phyloP scores from a whole-genome alignment of 2,113 vertebrate genomes.

The Burhinus bistriatus region DNA sequence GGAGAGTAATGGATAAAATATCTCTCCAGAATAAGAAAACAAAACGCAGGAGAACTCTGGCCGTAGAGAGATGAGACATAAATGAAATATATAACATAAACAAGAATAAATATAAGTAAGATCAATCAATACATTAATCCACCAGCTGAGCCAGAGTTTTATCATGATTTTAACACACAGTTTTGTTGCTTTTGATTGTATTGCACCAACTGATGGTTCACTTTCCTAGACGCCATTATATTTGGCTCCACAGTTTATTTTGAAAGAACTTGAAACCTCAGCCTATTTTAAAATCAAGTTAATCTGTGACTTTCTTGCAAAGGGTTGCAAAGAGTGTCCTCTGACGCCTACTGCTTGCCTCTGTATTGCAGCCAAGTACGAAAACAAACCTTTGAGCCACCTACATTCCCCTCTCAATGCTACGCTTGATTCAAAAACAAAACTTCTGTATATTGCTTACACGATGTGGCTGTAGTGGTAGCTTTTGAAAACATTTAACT shows the following conservation, averaged over 20 bases:
- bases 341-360: background rate
- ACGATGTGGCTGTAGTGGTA: background rate
- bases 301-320: background rate
- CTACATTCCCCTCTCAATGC: background rate
- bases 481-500: constrained; percentile 3
- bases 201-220: background rate
- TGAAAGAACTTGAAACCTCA: background rate
- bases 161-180: background rate
- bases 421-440: background rate
- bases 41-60: background rate
- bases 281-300: background rate
- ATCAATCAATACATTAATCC: background rate
- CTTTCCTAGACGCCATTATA: background rate
- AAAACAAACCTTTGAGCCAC: constrained; percentile 14
- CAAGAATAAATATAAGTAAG: background rate
- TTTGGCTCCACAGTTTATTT: constrained; percentile 9
- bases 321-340: background rate
- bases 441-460: background rate
- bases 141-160: background rate
- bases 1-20: background rate
- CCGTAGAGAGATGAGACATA: background rate
- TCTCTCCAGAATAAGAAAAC: background rate
- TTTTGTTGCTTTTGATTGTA: background rate
- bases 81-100: background rate
- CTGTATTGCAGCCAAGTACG: background rate